These are phyloP conservation scores for Digitonthophagus gazella DNA, from an alignment of 2,888 invertebrate species.

Conservation along the genomic window DNA sequence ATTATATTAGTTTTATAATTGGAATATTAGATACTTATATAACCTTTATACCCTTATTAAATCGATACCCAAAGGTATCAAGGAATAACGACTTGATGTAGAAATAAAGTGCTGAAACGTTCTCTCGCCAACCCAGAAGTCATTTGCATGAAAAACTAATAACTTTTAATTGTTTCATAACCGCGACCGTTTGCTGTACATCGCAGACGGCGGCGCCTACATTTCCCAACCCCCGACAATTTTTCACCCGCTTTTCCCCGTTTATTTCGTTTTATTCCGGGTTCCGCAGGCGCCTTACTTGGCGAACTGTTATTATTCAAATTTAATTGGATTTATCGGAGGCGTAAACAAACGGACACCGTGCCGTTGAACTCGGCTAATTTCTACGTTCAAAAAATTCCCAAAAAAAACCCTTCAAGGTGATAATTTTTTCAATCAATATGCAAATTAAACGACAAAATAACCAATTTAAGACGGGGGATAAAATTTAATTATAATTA, in stretches of 20 bases:
- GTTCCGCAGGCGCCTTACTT: background rate
- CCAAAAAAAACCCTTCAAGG: background rate
- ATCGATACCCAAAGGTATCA: background rate
- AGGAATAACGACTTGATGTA: background rate
- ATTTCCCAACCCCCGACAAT: background rate
- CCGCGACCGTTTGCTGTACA: slow-evolving; percentile 32
- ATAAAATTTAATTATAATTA: background rate
- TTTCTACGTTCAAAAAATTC: background rate
- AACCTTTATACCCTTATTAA: too few species aligned
- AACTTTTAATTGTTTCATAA: slow-evolving; percentile 42
- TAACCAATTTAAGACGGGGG: background rate
- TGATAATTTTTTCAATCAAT: background rate
- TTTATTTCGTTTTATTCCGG: background rate
- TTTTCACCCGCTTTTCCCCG: slow-evolving; percentile 4
- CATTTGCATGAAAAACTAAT: slow-evolving; percentile 42
- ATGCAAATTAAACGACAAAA: background rate
- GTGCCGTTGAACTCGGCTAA: background rate
- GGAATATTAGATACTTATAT: too few species aligned
- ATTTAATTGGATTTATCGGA: background rate
- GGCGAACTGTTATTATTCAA: background rate
- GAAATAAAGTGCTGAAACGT: background rate
- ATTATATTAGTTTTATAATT: too few species aligned
- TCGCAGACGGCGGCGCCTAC: background rate
- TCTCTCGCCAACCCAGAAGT: slow-evolving; percentile 30
- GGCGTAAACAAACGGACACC: background rate